Conservation (phyloP, 1,140 invertebrate species). For the Chlorops oryzae region DNA sequence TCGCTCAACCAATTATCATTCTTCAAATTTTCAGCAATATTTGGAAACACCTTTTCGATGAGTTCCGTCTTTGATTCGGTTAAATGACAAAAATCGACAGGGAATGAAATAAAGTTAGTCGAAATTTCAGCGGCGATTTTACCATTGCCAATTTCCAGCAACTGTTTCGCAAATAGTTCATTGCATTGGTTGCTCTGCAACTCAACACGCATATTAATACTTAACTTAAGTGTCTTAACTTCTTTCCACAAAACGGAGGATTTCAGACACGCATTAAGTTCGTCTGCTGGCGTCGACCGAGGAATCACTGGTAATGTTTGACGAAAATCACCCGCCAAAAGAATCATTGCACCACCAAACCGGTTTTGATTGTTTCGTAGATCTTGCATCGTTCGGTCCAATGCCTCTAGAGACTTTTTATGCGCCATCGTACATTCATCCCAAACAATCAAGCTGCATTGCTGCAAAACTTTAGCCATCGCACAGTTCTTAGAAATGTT, state of each 20-base stretch:
- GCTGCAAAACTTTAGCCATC: constrained; percentile 32
- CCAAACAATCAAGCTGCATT: constrained; percentile 30
- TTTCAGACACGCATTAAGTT: constrained; percentile 27
- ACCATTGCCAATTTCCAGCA: constrained; percentile 15
- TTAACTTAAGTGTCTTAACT: constrained; percentile 39
- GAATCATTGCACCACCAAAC: constrained; percentile 33
- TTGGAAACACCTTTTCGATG: constrained; percentile 20
- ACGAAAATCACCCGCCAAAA: constrained; percentile 50
- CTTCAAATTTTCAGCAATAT: constrained; percentile 10
- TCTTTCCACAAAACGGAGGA: constrained; percentile 42
- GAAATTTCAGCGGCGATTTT: constrained; percentile 8
- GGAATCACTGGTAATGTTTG: constrained; percentile 50
- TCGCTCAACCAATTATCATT: constrained; percentile 44
- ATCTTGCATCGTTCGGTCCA: constrained; percentile 46
- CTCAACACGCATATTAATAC: constrained; percentile 21
- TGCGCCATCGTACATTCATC: constrained; percentile 14
- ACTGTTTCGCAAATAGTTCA: constrained; percentile 12
- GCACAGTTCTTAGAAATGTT: constrained; percentile 29
- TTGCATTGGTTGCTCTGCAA: constrained; percentile 13
- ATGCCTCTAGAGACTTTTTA: constrained; percentile 34
- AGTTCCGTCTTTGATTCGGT: not conserved
- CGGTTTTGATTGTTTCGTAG: constrained; percentile 23
- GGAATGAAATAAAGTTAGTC: constrained; percentile 4
- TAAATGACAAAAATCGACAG: constrained; percentile 8
- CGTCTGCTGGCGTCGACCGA: constrained; percentile 46